Evolutionary conservation across 2,113 vertebrate species (phyloP).

Genomic region (Rhizomys pruinosus): DNA sequence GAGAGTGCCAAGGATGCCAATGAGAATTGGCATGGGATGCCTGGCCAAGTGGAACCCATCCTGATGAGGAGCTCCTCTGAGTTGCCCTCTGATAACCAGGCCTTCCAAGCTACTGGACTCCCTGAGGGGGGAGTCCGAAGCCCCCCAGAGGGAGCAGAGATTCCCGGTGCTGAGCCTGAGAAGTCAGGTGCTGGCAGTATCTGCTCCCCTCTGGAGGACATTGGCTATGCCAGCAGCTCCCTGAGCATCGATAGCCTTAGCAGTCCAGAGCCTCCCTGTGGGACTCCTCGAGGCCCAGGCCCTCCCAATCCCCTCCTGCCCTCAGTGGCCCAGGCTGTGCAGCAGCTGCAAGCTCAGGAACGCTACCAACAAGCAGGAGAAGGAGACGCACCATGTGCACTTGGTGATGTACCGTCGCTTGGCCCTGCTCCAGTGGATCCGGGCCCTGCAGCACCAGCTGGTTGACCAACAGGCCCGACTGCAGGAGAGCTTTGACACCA

Average conservation of each 20-base stretch:
- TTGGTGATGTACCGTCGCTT: slow-evolving; percentile 97
- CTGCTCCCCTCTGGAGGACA: slow-evolving; percentile 91
- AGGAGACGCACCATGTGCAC: slow-evolving; percentile 96
- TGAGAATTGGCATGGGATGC: slow-evolving; percentile 92
- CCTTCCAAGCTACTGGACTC: slow-evolving; percentile 49
- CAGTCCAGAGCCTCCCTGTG: slow-evolving; percentile 79
- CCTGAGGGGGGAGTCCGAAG: slow-evolving; percentile 84
- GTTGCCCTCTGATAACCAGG: slow-evolving; percentile 79
- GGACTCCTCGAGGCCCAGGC: slow-evolving; percentile 21
- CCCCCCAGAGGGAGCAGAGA: slow-evolving; percentile 94
- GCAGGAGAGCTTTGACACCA: slow-evolving; percentile 96
- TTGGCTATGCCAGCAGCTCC: slow-evolving; percentile 91
- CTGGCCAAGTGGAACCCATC: slow-evolving; percentile 77
- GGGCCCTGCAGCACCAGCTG: slow-evolving; percentile 92
- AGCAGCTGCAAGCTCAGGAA: slow-evolving; percentile 93
- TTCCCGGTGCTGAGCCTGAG: slow-evolving; percentile 66
- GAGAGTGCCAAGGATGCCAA: slow-evolving; percentile 88
- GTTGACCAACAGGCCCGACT: slow-evolving; percentile 95
- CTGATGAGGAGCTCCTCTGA: slow-evolving; percentile 39
- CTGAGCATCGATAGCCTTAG: slow-evolving; percentile 89
- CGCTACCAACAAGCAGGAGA: slow-evolving; percentile 96
- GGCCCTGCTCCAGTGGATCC: slow-evolving; percentile 96
- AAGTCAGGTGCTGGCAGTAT: slow-evolving; percentile 62
- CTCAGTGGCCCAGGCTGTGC: slow-evolving; percentile 90
- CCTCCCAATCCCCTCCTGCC: slow-evolving; percentile 83